Evolutionary conservation across 2,797 vertebrate genomes (phyloP).

Genomic region (Champsocephalus esox): DNA sequence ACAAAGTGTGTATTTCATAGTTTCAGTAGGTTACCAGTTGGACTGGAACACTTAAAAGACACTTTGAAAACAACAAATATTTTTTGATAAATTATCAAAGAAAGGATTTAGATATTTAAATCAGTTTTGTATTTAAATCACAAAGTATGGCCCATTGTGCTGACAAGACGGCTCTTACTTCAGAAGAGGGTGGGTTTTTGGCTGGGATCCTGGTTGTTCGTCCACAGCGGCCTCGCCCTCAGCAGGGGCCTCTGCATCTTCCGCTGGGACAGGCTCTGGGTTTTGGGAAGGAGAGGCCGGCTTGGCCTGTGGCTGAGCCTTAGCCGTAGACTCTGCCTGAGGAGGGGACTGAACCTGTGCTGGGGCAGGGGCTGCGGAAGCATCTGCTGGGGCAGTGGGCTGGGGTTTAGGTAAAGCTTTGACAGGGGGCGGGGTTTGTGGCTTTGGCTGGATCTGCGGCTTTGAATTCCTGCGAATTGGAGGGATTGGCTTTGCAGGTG

Average conservation of each 20-base stretch:
- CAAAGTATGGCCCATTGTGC: constrained; percentile 26
- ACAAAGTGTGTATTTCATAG: neutral
- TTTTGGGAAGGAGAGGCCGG: constrained; percentile 55
- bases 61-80: neutral
- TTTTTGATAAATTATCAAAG: neutral
- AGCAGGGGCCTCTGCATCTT: constrained; percentile 56
- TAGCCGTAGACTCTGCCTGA: constrained; percentile 81
- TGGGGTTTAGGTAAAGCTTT: constrained; percentile 74
- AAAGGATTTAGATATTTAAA: neutral
- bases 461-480: constrained; percentile 86
- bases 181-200: constrained; percentile 94
- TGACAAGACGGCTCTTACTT: constrained; percentile 90
- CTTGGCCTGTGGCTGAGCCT: constrained; percentile 63
- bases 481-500: constrained; percentile 86
- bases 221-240: constrained; percentile 82
- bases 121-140: neutral
- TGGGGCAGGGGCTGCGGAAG: constrained; percentile 65
- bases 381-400: constrained; percentile 58
- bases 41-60: constrained; percentile 12
- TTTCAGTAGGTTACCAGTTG: constrained; percentile 5
- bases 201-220: constrained; percentile 85
- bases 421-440: constrained; percentile 81
- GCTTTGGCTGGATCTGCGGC: constrained; percentile 86
- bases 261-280: constrained; percentile 56
- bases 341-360: constrained; percentile 72